Percentiles rank a stretch among this genome's conserved stretches.
These are phyloP conservation scores for Eueremaeus valkanovi DNA, from an alignment of 2,888 invertebrate species.

Conservation along the genomic window DNA sequence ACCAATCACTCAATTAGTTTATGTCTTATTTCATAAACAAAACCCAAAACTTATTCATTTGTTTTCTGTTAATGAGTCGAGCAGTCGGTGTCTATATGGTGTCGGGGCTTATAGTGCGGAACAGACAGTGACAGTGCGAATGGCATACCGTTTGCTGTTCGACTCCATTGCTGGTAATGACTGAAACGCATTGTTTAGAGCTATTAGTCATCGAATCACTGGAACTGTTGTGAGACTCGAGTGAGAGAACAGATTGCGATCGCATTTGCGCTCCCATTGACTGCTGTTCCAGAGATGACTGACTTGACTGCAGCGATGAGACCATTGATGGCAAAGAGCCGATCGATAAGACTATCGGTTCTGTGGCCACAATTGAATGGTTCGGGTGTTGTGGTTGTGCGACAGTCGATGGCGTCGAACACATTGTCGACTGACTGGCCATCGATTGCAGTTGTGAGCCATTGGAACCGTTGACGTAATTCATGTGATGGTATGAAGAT, in stretches of 20 bases:
- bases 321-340: background rate
- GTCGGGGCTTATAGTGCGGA: no score
- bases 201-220: background rate
- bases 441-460: background rate
- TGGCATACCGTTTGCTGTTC: slow-evolving; percentile 46
- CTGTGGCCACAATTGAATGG: background rate
- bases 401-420: background rate
- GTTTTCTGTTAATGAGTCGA: no score
- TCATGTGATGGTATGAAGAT: slow-evolving; percentile 6
- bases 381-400: background rate
- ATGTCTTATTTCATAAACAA: no score
- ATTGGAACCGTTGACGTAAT: background rate
- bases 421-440: background rate
- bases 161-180: slow-evolving; percentile 46
- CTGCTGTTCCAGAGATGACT: background rate
- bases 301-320: background rate
- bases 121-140: no score
- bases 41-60: background rate
- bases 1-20: background rate
- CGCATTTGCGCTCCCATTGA: background rate
- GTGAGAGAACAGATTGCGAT: background rate
- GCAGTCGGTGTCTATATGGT: no score
- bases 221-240: background rate
- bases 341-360: background rate
- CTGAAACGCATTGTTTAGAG: background rate